These are phyloP conservation scores for Brachyptera putata DNA, from an alignment of 2,888 invertebrate genomes.

Conservation along the genomic window DNA sequence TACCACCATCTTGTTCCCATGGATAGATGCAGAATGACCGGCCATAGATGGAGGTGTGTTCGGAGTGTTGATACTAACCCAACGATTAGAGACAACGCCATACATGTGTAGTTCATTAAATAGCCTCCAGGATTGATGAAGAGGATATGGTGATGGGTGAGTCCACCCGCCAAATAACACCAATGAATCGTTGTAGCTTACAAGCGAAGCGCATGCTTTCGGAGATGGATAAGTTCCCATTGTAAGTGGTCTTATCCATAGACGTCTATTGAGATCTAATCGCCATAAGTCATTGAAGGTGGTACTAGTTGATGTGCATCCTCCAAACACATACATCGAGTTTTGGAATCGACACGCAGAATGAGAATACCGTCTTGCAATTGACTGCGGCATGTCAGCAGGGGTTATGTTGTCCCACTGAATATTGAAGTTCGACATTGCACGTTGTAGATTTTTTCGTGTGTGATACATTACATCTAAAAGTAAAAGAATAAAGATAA, in stretches of 20 bases:
- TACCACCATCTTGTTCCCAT: slow-evolving; percentile 75
- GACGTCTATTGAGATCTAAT: slow-evolving; percentile 78
- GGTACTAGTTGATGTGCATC: slow-evolving; percentile 89
- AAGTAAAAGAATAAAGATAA: no score
- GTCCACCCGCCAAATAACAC: slow-evolving; percentile 95
- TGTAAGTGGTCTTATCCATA: slow-evolving; percentile 80
- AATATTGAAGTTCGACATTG: slow-evolving; percentile 70
- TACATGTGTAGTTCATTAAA: slow-evolving; percentile 91
- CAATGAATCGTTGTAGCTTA: slow-evolving; percentile 77
- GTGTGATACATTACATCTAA: slow-evolving; percentile 75
- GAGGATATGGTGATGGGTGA: slow-evolving; percentile 80
- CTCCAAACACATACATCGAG: slow-evolving; percentile 93
- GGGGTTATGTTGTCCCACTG: slow-evolving; percentile 65
- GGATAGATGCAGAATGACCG: slow-evolving; percentile 88
- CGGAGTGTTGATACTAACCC: slow-evolving; percentile 62
- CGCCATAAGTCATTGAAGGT: slow-evolving; percentile 97
- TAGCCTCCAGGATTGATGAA: slow-evolving; percentile 76
- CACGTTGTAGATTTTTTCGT: slow-evolving; percentile 68
- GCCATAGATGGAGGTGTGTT: slow-evolving; percentile 75
- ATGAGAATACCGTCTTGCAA: slow-evolving; percentile 89
- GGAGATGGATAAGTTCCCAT: slow-evolving; percentile 91
- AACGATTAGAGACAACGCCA: slow-evolving; percentile 73
- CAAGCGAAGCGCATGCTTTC: slow-evolving; percentile 90
- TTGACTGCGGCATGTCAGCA: slow-evolving; percentile 61
- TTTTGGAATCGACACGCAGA: slow-evolving; percentile 77